Base-by-base conservation (phyloP, 2,797 vertebrate species). In the Sebastes jordani region DNA sequence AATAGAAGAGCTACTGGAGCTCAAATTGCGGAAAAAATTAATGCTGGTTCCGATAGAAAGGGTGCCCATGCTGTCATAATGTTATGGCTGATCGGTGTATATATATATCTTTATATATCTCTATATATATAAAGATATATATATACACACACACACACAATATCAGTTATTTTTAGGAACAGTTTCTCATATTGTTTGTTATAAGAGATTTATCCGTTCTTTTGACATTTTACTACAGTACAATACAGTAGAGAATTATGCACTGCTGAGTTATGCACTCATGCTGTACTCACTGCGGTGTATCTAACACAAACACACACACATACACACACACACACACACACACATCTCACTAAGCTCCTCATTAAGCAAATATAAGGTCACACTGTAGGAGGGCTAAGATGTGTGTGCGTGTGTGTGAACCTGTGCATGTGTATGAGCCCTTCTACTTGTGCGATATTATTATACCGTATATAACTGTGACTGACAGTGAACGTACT, bases 361-460 rank as follows among this genome's bases (percentile, higher is more conserved):
- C 89, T 91, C 87, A 92, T 93, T 93, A 92, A 85, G 79, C 71
- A 87, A 86, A 90, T 91, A 88, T 83, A 88, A 93, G 91, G 91
- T 92, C 91, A 89, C 81, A 65, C 86, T 78, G 73, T 76, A 83
- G 91, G 89, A 82, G 87, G 87, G 74, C 73, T 70, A 71, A 76
- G 66, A 22, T 79, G 30, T 56, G 77, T 64, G 61, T 80, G 56
- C 62, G 77, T 56, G 56, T 68, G 77, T 63, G 71, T 59, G 46
- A 49, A 49, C 42, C 20, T 49, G 49, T 76, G 69, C 56, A 68
- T 25, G 70, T 63, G 79, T n/a, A 68, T 71, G 61, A 68, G 29
- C 66, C 29, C 16, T 70, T 80, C 67, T 63, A 77, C n/a, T 64
- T 38, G 36, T 80, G 74, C 63, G 68, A 79, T 66, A 75, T 78